These are phyloP conservation scores for Sebastes kiyomatsui DNA, from an alignment of 2,797 vertebrate species.

Conservation along the genomic window DNA sequence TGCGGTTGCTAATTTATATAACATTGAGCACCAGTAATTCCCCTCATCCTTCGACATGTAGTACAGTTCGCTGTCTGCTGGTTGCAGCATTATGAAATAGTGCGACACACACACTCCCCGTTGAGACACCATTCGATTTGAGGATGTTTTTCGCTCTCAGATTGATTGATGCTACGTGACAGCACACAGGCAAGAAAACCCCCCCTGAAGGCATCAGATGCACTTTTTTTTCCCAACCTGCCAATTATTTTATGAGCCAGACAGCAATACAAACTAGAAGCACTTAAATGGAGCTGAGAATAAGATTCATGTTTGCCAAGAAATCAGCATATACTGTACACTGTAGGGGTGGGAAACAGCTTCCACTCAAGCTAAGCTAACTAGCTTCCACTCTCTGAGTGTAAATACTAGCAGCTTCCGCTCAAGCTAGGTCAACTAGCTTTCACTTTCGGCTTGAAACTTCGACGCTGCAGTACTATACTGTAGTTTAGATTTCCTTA, in stretches of 20 bases:
- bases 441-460: not conserved
- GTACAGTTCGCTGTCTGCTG: constrained; percentile 4
- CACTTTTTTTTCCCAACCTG: constrained; percentile 13
- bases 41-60: not conserved
- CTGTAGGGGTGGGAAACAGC: not conserved
- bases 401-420: not conserved
- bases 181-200: constrained; percentile 12
- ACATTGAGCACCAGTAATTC: not conserved
- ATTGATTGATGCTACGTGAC: constrained; percentile 44
- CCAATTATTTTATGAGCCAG: constrained; percentile 6
- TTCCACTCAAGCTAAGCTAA: not conserved
- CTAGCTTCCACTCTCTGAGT: not conserved
- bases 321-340: not conserved
- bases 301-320: not conserved
- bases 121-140: constrained; percentile 17
- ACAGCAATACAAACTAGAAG: not conserved
- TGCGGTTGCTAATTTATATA: constrained; percentile 10
- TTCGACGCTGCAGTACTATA: not conserved
- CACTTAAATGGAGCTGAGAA: not conserved
- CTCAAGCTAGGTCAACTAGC: not conserved
- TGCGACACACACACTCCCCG: not conserved
- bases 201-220: constrained; percentile 17
- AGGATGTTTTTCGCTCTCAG: constrained; percentile 6
- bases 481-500: not conserved
- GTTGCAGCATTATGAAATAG: constrained; percentile 22